Conservation (phyloP, 2,113 vertebrate species). For the Crotalus horridus region DNA sequence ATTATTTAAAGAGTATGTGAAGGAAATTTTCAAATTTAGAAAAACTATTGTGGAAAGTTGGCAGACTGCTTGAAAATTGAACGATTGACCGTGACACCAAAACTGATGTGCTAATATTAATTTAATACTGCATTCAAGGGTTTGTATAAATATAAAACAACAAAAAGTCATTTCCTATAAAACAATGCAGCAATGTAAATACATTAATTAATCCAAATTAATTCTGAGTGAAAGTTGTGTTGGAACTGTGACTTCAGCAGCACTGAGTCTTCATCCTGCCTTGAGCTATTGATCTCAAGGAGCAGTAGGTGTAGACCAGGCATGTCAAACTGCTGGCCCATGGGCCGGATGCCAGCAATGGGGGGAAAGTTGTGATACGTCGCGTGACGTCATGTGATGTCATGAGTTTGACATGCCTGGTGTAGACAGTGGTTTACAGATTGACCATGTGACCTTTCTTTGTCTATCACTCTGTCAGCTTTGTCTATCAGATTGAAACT, state of each 20-base stretch:
- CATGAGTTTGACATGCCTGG: too few species aligned
- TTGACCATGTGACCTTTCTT: not conserved
- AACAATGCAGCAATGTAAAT: not conserved
- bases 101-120: not conserved
- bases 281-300: not conserved
- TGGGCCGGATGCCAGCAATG: too few species aligned
- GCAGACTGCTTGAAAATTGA: not conserved
- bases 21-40: slow-evolving; percentile 37
- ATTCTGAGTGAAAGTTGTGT: not conserved
- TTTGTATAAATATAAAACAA: not conserved
- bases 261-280: not conserved
- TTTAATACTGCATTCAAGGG: not conserved
- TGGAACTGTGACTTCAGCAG: not conserved
- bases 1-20: slow-evolving; percentile 51
- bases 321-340: too few species aligned
- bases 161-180: not conserved
- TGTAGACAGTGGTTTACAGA: not conserved
- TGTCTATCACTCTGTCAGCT: not conserved
- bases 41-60: slow-evolving; percentile 50
- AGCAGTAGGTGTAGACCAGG: not conserved
- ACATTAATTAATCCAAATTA: not conserved
- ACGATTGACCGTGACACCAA: slow-evolving; percentile 7
- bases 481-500: not conserved
- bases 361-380: too few species aligned
- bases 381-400: too few species aligned